A percentile compares a stretch with the other conserved stretches of the same genome.
These are phyloP conservation scores for Piscicola geometra DNA, from an alignment of 2,888 invertebrate species.

Conservation along the genomic window DNA sequence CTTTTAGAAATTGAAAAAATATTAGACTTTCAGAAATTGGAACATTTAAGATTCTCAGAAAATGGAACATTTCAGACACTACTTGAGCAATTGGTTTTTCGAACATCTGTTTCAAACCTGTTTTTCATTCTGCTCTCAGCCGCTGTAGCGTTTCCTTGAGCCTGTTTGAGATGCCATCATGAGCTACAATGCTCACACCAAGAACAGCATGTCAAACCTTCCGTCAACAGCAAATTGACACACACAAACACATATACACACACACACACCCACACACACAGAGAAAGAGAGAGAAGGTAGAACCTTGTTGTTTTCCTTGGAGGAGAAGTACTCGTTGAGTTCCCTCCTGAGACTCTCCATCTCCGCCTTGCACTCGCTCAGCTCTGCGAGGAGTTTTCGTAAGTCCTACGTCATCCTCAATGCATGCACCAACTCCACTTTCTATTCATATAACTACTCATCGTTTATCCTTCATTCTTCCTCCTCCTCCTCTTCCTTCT, in stretches of 20 bases:
- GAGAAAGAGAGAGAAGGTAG: too few relatives aligned
- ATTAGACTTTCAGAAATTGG: too few relatives aligned
- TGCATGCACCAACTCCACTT: background rate
- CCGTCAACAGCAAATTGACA: too few relatives aligned
- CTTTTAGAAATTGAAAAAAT: too few relatives aligned
- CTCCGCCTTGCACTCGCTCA: constrained; percentile 16
- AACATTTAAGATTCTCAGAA: too few relatives aligned
- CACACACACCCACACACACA: too few relatives aligned
- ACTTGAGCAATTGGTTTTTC: too few relatives aligned
- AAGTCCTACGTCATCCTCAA: background rate
- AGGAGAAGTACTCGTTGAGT: constrained; percentile 24
- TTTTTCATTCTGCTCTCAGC: background rate
- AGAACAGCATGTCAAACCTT: too few relatives aligned
- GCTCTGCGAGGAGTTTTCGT: background rate
- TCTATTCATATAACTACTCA: background rate
- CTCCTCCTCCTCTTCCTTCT: background rate
- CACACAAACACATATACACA: too few relatives aligned
- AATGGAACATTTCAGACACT: too few relatives aligned
- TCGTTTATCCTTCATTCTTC: background rate
- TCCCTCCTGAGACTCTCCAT: constrained; percentile 31
- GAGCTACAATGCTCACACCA: too few relatives aligned
- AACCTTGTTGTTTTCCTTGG: background rate
- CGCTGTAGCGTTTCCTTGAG: background rate
- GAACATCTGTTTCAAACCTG: background rate
- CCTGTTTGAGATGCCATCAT: constrained; percentile 9